phyloP scores from a whole-genome alignment of 2,113 vertebrate species.

The Electrona antarctica region DNA sequence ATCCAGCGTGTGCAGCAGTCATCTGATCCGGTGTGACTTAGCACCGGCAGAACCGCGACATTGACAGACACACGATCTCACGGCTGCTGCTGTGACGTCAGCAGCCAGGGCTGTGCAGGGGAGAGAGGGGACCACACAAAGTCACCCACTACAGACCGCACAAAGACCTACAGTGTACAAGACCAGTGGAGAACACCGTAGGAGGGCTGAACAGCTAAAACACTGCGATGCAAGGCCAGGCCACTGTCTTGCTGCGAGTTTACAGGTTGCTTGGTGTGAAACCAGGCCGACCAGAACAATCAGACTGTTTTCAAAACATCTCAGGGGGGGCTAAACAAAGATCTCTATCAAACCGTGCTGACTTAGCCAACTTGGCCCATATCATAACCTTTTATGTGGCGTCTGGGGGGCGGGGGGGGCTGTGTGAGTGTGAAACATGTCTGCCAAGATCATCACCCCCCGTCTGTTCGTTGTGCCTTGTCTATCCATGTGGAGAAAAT shows the following conservation, averaged over 20 bases:
- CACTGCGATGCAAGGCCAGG: neutral
- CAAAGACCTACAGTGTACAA: slow-evolving; percentile 2
- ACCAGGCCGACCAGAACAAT: neutral
- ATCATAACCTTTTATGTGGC: slow-evolving; percentile 5
- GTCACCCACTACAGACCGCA: slow-evolving; percentile 28
- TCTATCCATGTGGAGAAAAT: slow-evolving; percentile 45
- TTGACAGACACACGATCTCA: slow-evolving; percentile 60
- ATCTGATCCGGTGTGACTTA: slow-evolving; percentile 62
- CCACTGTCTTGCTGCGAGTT: neutral
- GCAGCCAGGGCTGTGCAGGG: neutral
- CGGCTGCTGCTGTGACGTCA: slow-evolving; percentile 54
- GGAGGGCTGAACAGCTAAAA: neutral
- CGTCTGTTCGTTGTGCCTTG: slow-evolving; percentile 40
- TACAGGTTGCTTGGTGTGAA: neutral
- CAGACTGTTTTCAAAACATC: neutral
- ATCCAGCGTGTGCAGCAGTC: slow-evolving; percentile 60
- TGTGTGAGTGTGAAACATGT: too few species aligned
- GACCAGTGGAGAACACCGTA: neutral
- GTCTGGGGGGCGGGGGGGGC: neutral
- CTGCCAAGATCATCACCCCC: slow-evolving; percentile 2
- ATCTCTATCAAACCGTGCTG: neutral
- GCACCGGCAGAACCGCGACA: slow-evolving; percentile 53
- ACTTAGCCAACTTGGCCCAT: neutral
- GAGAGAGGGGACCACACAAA: slow-evolving; percentile 20
- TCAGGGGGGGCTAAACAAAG: neutral